Evolutionary conservation across 2,888 invertebrate species (phyloP).

Genomic region (Papilio demoleus): DNA sequence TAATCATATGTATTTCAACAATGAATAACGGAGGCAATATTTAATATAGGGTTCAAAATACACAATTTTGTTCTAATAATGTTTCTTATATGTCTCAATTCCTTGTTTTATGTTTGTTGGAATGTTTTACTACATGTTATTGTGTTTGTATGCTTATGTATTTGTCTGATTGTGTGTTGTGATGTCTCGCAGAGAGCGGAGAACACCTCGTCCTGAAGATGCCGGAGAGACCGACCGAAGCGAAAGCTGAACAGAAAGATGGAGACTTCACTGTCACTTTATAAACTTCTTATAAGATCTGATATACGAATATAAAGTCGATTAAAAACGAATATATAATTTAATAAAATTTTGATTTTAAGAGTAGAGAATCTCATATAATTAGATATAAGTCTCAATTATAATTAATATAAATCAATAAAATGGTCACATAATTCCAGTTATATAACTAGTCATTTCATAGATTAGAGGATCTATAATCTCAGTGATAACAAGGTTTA

Average conservation of each 20-base stretch:
- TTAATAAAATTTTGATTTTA: not conserved
- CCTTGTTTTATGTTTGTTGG: constrained; percentile 1
- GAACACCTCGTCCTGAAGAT: constrained; percentile 72
- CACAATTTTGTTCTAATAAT: not conserved
- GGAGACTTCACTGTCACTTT: constrained; percentile 78
- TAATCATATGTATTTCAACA: no score
- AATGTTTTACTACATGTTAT: constrained; percentile 29
- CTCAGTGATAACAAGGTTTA: constrained; percentile 41
- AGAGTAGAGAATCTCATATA: constrained; percentile 30
- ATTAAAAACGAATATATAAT: not conserved
- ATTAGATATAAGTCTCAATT: constrained; percentile 24
- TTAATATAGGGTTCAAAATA: not conserved
- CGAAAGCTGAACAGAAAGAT: constrained; percentile 64
- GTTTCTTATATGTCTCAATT: not conserved
- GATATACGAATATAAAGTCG: not conserved
- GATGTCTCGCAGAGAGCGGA: constrained; percentile 75
- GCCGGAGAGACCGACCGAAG: constrained; percentile 61
- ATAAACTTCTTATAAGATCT: constrained; percentile 47
- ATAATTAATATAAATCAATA: constrained; percentile 6
- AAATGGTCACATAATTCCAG: constrained; percentile 27
- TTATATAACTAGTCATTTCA: constrained; percentile 57
- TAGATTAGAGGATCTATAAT: constrained; percentile 50
- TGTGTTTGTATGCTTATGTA: constrained; percentile 52
- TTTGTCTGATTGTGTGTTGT: constrained; percentile 62
- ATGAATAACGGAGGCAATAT: no score